These are phyloP conservation scores for Schizaphis graminum DNA, from an alignment of 2,888 invertebrate genomes.

Conservation along the genomic window DNA sequence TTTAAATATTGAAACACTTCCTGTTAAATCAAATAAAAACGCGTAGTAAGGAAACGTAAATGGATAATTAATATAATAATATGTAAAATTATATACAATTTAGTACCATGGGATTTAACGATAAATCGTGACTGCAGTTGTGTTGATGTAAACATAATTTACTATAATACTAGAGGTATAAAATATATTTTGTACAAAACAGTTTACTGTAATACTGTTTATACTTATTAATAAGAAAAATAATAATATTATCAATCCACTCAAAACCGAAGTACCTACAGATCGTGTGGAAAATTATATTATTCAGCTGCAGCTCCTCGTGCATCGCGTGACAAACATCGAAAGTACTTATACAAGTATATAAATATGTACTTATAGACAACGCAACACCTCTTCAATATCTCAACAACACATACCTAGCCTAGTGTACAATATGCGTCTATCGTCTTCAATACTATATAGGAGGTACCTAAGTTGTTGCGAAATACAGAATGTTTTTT, in stretches of 20 bases:
- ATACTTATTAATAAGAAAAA: not conserved
- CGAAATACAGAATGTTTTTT: not conserved
- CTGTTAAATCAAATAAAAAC: constrained; percentile 11
- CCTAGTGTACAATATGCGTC: not conserved
- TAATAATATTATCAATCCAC: constrained; percentile 9
- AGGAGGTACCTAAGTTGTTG: not conserved
- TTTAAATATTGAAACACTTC: constrained; percentile 4
- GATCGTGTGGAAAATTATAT: constrained; percentile 24
- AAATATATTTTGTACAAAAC: constrained; percentile 30
- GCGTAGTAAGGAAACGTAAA: constrained; percentile 2
- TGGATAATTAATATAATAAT: constrained; percentile 37
- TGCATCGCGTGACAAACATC: constrained; percentile 30
- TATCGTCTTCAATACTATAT: not conserved
- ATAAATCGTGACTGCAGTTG: constrained; percentile 41
- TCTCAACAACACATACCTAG: not conserved
- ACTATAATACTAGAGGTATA: not conserved
- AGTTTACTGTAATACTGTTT: not conserved
- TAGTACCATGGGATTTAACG: not conserved
- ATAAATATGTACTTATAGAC: not conserved
- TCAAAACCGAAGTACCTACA: not conserved
- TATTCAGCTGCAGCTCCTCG: constrained; percentile 8
- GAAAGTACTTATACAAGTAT: not conserved
- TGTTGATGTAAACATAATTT: not conserved
- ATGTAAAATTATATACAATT: constrained; percentile 16
- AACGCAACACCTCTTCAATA: not conserved